phyloP scores from a whole-genome alignment of 2,888 invertebrate species.

The Trisateles emortualis region DNA sequence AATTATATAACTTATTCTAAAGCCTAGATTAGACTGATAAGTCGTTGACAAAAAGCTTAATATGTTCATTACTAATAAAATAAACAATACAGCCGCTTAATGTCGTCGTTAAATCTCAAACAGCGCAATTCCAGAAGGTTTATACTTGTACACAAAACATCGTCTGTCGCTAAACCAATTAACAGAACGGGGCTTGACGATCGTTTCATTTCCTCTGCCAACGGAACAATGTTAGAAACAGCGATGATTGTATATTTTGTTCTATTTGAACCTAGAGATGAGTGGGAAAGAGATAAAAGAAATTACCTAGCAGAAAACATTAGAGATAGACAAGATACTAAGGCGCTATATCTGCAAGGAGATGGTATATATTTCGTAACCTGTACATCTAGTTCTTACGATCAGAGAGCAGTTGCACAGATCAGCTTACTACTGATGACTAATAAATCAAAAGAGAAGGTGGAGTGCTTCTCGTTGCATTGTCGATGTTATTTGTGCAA shows the following conservation, averaged over 20 bases:
- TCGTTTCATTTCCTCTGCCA: not conserved
- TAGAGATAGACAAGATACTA: too few species aligned
- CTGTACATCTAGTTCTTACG: too few species aligned
- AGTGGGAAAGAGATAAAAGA: not conserved
- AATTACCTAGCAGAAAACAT: too few species aligned
- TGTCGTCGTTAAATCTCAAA: not conserved
- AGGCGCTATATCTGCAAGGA: too few species aligned
- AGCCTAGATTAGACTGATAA: too few species aligned
- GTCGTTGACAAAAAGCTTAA: not conserved
- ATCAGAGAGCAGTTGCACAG: too few species aligned
- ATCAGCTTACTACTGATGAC: too few species aligned
- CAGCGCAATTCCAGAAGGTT: not conserved
- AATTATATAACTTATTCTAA: too few species aligned
- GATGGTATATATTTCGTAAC: too few species aligned
- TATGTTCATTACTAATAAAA: not conserved
- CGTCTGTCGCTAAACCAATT: not conserved
- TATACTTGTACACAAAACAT: not conserved
- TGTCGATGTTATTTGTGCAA: constrained; percentile 5
- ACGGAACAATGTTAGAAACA: not conserved
- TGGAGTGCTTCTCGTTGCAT: not conserved
- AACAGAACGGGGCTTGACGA: not conserved
- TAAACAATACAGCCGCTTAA: not conserved
- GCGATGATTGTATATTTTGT: not conserved
- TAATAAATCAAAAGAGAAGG: not conserved
- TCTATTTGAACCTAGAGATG: not conserved